Conservation (phyloP, 2,113 vertebrate species). For the Varanus salvator region DNA sequence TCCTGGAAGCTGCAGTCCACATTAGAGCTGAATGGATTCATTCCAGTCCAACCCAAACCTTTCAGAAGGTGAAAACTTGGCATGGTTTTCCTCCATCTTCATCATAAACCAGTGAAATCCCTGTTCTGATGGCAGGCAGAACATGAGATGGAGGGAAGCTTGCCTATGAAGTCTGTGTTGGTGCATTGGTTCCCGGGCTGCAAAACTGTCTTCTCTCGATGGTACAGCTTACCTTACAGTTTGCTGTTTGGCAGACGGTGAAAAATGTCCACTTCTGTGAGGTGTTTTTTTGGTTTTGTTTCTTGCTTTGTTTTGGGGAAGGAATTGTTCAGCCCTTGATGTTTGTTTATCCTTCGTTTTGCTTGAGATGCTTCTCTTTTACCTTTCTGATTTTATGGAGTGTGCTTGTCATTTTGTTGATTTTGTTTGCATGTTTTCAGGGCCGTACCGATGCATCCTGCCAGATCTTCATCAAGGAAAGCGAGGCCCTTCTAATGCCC, state of each 20-base stretch:
- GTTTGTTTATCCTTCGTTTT: not conserved
- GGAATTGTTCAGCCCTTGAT: not conserved
- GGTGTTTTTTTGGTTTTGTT: too few relatives aligned
- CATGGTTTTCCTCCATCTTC: not conserved
- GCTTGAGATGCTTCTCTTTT: not conserved
- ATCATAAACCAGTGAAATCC: not conserved
- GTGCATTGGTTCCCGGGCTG: not conserved
- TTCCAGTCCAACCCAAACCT: not conserved
- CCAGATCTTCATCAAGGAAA: not conserved
- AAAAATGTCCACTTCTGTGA: not conserved
- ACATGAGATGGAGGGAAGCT: not conserved
- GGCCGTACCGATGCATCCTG: not conserved
- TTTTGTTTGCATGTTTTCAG: not conserved
- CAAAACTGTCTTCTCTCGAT: not conserved
- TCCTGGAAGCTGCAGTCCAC: not conserved
- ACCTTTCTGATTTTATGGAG: not conserved
- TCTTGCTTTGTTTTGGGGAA: not conserved
- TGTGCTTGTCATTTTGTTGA: not conserved
- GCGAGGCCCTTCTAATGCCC: too few relatives aligned
- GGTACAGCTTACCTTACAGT: too few relatives aligned
- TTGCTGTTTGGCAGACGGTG: too few relatives aligned
- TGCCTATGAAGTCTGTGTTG: not conserved
- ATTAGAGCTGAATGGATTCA: not conserved
- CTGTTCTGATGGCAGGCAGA: not conserved
- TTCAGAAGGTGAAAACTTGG: not conserved